Conservation (phyloP, 2,888 invertebrate genomes). For the Azorinus chamasolen region DNA sequence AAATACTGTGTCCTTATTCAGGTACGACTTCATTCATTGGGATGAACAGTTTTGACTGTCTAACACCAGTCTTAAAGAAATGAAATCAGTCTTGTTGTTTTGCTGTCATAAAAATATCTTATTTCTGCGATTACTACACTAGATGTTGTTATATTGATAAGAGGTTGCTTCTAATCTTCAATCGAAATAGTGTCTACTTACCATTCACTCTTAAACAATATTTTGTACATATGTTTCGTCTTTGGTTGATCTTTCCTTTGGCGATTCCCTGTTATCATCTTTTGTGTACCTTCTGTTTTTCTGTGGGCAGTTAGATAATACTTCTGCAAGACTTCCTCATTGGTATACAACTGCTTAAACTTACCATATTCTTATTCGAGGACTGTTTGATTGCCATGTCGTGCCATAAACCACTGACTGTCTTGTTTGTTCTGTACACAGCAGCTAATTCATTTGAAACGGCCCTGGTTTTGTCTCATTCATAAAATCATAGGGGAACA, state of each 20-base stretch:
- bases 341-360: constrained; percentile 22
- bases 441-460: constrained; percentile 6
- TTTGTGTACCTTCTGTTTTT: constrained; percentile 26
- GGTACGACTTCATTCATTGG: background rate
- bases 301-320: constrained; percentile 31
- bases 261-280: constrained; percentile 17
- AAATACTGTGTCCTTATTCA: background rate
- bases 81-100: no score
- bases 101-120: no score
- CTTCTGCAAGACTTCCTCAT: constrained; percentile 28
- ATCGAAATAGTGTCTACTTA: constrained; percentile 20
- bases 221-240: constrained; percentile 16
- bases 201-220: constrained; percentile 22
- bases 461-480: constrained; percentile 4
- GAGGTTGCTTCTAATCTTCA: constrained; percentile 20
- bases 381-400: constrained; percentile 37
- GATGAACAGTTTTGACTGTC: background rate
- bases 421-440: constrained; percentile 8
- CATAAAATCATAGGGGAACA: constrained; percentile 13
- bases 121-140: constrained; percentile 12
- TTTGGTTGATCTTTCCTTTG: background rate
- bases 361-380: constrained; percentile 36
- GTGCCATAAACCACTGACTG: constrained; percentile 38
- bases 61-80: background rate
- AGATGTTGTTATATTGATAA: constrained; percentile 36